Base-by-base conservation (phyloP, 1,140 invertebrate genomes). In the Popillia japonica region DNA sequence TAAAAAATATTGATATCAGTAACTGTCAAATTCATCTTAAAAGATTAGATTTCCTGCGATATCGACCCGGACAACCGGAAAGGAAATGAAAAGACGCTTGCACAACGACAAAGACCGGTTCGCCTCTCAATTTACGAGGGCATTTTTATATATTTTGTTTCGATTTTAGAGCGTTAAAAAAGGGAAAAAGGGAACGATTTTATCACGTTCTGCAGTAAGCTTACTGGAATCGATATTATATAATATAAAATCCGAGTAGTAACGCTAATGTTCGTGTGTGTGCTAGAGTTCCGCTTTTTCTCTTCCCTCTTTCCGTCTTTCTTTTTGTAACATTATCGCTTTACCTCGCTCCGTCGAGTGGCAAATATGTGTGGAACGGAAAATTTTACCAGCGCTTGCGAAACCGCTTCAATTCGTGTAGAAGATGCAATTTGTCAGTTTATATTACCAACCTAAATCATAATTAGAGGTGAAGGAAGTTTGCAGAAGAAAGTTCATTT, bases 211-310 rank as follows among this genome's bases (percentile, higher is more conserved):
- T 68, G 22, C 61, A 27, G 61, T 68, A 68, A 68, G 22, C 61
- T 68, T 22, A 9, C 61, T 10, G 27, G 61, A 68, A 68, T 68
- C 61, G 61, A 68, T 68, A 68, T 68, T 68, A 68, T 68, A 68
- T 68, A 68, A 68, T 68, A 68, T 68, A 68, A 68, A 68, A 68
- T 68, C 61, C 61, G 61, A 68, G 61, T 68, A 22, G 10, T 34
- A 34, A 2, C 61, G 61, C 61, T 68, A 68, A 68, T 68, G 61
- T 68, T 68, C 48, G 6, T 10, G 17, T 23, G 7, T 9, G 22
- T 27, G 22, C 20, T 2, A 34, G 27, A 34, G 27, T 34, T 34
- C 27, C 27, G 27, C 27, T 34, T 27, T 11, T 27, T 9, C 20
- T 34, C 22, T 68, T 68, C 61, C 17, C 48, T 55, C 14, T 10